phyloP scores from a whole-genome alignment of 23 tunicate species.

The Ascidia mentula region DNA sequence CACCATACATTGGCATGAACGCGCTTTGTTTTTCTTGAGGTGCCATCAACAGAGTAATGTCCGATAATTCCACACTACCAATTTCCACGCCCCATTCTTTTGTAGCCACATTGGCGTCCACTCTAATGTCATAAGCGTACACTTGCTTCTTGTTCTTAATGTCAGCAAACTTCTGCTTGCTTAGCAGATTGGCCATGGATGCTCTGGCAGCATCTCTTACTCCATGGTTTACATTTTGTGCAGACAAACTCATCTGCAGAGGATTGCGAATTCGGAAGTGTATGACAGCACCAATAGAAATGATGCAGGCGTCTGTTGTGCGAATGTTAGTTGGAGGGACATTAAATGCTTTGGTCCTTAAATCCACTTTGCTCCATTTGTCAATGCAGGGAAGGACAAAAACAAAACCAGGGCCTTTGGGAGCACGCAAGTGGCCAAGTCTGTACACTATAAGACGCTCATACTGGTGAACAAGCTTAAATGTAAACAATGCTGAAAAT shows the following conservation, averaged over 20 bases:
- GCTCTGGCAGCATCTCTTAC: conserved; percentile 56
- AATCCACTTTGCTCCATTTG: conserved; percentile 67
- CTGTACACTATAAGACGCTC: conserved; percentile 77
- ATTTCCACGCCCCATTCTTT: conserved; percentile 81
- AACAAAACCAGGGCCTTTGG: conserved; percentile 92
- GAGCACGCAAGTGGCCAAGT: conserved; percentile 58
- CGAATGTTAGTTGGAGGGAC: conserved; percentile 79
- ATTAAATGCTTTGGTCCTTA: conserved; percentile 90
- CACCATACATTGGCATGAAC: conserved; percentile 59
- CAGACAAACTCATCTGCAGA: conserved; percentile 34
- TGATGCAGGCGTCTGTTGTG: conserved; percentile 71
- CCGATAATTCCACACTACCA: conserved; percentile 74
- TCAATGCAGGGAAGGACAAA: conserved; percentile 81
- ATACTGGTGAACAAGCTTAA: conserved; percentile 62
- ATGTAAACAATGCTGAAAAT: conserved; percentile 56
- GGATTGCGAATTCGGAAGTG: conserved; percentile 75
- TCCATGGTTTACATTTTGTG: conserved; percentile 75
- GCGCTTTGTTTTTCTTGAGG: conserved; percentile 47
- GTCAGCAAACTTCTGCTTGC: conserved; percentile 54
- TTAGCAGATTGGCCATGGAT: conserved; percentile 60
- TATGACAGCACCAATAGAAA: conserved; percentile 78
- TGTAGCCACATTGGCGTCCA: conserved; percentile 55
- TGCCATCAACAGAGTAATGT: conserved; percentile 45
- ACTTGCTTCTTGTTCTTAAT: conserved; percentile 40
- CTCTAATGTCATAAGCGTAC: conserved; percentile 61